Conservation (phyloP, 2,797 vertebrate species). For the Chromobotia macracanthus region DNA sequence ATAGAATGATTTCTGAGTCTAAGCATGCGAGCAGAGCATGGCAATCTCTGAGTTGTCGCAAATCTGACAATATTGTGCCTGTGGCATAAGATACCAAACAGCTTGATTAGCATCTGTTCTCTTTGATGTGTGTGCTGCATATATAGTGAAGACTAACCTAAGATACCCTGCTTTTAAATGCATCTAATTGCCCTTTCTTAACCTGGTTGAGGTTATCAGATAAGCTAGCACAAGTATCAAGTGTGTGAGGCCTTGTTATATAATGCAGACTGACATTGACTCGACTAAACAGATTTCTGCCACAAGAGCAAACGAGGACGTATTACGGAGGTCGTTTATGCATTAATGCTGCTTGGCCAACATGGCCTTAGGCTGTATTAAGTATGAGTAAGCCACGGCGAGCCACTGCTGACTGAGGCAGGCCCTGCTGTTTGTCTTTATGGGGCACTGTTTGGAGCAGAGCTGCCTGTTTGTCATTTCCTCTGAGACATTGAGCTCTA, state of each 20-base stretch:
- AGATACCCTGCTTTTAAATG: background rate
- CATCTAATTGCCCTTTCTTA: constrained; percentile 34
- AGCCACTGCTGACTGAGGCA: constrained; percentile 15
- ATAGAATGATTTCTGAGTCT: background rate
- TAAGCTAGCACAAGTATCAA: constrained; percentile 9
- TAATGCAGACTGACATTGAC: constrained; percentile 18
- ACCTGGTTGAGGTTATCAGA: constrained; percentile 29
- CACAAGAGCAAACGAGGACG: constrained; percentile 31
- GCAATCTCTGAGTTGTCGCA: too few relatives aligned
- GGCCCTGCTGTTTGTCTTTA: constrained; percentile 23
- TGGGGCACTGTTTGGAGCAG: constrained; percentile 9
- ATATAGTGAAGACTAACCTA: constrained; percentile 1
- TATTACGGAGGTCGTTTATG: constrained; percentile 19
- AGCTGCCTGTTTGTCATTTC: constrained; percentile 44
- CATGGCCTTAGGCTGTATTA: constrained; percentile 24
- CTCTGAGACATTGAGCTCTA: constrained; percentile 17
- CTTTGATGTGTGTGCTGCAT: background rate
- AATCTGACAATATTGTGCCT: background rate
- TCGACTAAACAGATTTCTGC: constrained; percentile 23
- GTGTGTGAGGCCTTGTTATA: constrained; percentile 25
- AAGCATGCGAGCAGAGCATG: background rate
- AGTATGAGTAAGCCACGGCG: background rate
- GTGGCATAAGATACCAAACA: background rate
- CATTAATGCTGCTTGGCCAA: constrained; percentile 33
- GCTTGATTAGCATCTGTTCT: background rate